phyloP scores from a whole-genome alignment of 1,140 invertebrate species.

The Leptinotarsa defecta region DNA sequence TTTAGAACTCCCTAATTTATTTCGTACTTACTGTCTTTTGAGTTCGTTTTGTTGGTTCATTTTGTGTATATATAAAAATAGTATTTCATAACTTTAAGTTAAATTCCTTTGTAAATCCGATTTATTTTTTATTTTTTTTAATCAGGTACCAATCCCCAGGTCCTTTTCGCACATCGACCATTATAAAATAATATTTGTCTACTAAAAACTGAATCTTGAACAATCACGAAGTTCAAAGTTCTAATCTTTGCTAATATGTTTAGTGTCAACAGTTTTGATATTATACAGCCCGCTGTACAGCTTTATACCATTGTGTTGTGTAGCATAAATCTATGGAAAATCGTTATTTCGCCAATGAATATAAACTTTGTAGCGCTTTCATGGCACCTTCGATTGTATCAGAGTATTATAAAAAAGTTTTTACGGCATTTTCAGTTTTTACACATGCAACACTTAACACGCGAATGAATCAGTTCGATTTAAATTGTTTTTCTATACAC shows the following conservation, averaged over 20 bases:
- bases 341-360: conserved; percentile 31
- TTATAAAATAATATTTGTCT: neutral
- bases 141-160: too few species aligned
- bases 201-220: neutral
- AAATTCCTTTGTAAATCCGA: too few species aligned
- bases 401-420: conserved; percentile 43
- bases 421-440: conserved; percentile 42
- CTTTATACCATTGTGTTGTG: conserved; percentile 15
- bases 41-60: too few species aligned
- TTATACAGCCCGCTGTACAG: conserved; percentile 10
- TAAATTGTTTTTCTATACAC: conserved; percentile 19
- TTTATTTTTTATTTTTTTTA: too few species aligned
- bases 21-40: too few species aligned
- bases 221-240: neutral
- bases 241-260: neutral
- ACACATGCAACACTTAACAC: conserved; percentile 42
- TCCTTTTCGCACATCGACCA: neutral
- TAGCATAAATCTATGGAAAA: conserved; percentile 33
- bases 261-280: neutral
- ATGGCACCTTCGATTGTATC: conserved; percentile 39
- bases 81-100: too few species aligned
- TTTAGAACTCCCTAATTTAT: too few species aligned
- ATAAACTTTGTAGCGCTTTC: conserved; percentile 35
- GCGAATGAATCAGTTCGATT: conserved; percentile 36
- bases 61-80: too few species aligned